Evolutionary conservation across 2,113 vertebrate species (phyloP).

Genomic region (Mus musculus): GRCm39 chr14:61776001-61776500

Average conservation of each 20-base stretch:
- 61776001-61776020: too few species aligned
- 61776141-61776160: slow-evolving; percentile 51
- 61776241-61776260: slow-evolving; percentile 13
- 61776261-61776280: background rate
- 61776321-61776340: slow-evolving; percentile 42
- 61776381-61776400: slow-evolving; percentile 47
- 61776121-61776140: slow-evolving; percentile 48
- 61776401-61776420: slow-evolving; percentile 19
- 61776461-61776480: too few species aligned
- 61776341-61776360: slow-evolving; percentile 6
- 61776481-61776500: background rate
- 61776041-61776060: too few species aligned
- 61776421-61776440: background rate
- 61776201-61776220: slow-evolving; percentile 1
- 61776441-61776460: too few species aligned
- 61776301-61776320: slow-evolving; percentile 41
- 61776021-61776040: too few species aligned
- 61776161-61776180: slow-evolving; percentile 52
- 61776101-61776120: too few species aligned
- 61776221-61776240: slow-evolving; percentile 25
- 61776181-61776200: slow-evolving; percentile 23
- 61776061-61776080: too few species aligned
- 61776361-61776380: background rate
- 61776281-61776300: slow-evolving; percentile 33
- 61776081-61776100: too few species aligned